phyloP scores from a whole-genome alignment of 2,888 invertebrate genomes.

The Scaptomyza caliginosa region DNA sequence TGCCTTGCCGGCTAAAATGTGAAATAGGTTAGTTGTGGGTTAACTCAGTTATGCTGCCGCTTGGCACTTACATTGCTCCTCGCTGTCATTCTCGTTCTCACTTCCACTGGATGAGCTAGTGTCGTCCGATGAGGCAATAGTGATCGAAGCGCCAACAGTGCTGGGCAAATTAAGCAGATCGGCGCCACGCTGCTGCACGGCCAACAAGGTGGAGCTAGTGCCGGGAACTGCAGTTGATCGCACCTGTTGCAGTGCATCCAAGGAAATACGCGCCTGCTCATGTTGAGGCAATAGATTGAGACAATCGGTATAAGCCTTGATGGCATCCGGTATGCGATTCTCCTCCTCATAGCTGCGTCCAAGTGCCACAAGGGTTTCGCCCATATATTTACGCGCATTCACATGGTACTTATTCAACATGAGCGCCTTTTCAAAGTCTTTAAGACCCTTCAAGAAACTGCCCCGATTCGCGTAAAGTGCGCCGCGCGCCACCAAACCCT shows the following conservation, averaged over 20 bases:
- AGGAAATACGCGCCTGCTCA: conserved; percentile 93
- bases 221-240: conserved; percentile 8
- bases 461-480: conserved; percentile 97
- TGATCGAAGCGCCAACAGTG: neutral
- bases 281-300: conserved; percentile 93
- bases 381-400: conserved; percentile 97
- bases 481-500: conserved; percentile 95
- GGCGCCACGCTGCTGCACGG: conserved; percentile 7
- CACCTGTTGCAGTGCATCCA: conserved; percentile 90
- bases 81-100: conserved; percentile 43
- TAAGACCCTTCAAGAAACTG: conserved; percentile 96
- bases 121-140: conserved; percentile 56
- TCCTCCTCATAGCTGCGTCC: conserved; percentile 95
- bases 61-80: conserved; percentile 57
- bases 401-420: conserved; percentile 94
- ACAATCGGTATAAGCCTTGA: conserved; percentile 93
- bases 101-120: conserved; percentile 58
- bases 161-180: conserved; percentile 29
- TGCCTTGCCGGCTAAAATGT: conserved; percentile 51
- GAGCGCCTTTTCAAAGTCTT: conserved; percentile 96
- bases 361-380: conserved; percentile 95
- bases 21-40: conserved; percentile 24
- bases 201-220: neutral
- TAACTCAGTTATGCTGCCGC: neutral
- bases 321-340: conserved; percentile 92